Evolutionary conservation across 2,888 invertebrate genomes (phyloP).

Genomic region (Hoplodrina blanda): DNA sequence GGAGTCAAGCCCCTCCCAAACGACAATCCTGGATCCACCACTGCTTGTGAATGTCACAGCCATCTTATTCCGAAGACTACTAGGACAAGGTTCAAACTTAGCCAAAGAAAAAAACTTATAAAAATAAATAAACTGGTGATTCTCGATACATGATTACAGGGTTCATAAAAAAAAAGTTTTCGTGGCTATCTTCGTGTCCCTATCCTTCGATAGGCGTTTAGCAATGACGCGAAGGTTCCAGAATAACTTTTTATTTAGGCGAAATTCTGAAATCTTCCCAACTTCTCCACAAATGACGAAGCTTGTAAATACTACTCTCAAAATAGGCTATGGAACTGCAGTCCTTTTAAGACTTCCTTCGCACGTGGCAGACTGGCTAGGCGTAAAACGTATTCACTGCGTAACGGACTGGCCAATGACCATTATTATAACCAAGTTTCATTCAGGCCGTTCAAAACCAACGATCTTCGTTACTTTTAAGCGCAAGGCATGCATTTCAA

Average conservation of each 20-base stretch:
- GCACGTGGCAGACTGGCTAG: no score
- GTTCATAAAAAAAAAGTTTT: neutral
- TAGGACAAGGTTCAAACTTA: neutral
- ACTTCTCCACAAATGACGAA: no score
- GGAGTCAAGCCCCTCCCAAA: no score
- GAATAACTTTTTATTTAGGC: neutral
- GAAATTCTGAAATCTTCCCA: neutral
- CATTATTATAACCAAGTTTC: slow-evolving; percentile 4
- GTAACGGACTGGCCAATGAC: neutral
- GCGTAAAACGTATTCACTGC: no score
- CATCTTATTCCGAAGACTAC: neutral
- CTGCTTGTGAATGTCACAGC: neutral
- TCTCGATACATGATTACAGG: no score
- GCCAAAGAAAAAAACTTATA: no score
- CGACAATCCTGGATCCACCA: neutral
- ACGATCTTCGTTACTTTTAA: slow-evolving; percentile 69
- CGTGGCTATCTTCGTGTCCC: neutral
- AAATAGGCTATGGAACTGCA: no score
- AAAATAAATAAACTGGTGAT: no score
- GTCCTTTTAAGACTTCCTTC: no score
- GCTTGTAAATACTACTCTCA: no score
- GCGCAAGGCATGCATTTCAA: slow-evolving; percentile 94
- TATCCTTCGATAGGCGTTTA: slow-evolving; percentile 5
- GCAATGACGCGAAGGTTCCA: slow-evolving; percentile 6
- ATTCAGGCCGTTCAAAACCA: slow-evolving; percentile 17